Evolutionary conservation across 35 echinoderm and acorn worm genomes (phyloP).

Genomic region (Ophiothrix spiculata): DNA sequence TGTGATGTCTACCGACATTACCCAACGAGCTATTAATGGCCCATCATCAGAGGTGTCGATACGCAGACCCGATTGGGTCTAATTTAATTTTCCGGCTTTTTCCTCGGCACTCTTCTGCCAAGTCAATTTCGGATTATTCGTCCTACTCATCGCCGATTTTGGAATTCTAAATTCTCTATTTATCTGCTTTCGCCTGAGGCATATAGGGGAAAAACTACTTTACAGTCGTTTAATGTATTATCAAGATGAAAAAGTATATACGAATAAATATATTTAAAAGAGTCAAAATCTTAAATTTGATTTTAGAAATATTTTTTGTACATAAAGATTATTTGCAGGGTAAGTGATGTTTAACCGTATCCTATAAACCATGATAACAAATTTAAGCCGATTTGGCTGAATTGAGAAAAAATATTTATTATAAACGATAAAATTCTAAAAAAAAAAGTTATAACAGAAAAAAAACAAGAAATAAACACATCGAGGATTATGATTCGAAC

Average conservation of each 20-base stretch:
- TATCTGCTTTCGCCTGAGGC: not conserved
- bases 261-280: not conserved
- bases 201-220: not conserved
- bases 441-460: no score
- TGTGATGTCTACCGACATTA: not conserved
- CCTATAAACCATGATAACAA: no score
- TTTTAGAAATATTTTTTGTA: not conserved
- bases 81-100: not conserved
- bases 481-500: not conserved
- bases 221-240: constrained; percentile 6
- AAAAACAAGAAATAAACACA: no score
- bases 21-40: constrained; percentile 1
- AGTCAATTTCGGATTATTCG: constrained; percentile 10
- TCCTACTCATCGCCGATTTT: not conserved
- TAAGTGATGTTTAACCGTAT: no score
- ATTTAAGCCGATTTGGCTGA: no score
- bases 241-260: not conserved
- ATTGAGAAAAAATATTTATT: no score
- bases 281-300: not conserved
- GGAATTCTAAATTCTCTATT: constrained; percentile 5
- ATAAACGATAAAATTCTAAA: no score
- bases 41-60: not conserved
- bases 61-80: not conserved
- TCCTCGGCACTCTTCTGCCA: not conserved
- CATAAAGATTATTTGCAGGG: not conserved